A percentile compares a stretch with the other conserved stretches of the same genome.
phyloP scores from a whole-genome alignment of 2,113 vertebrate species.

The Echinops telfairi region DNA sequence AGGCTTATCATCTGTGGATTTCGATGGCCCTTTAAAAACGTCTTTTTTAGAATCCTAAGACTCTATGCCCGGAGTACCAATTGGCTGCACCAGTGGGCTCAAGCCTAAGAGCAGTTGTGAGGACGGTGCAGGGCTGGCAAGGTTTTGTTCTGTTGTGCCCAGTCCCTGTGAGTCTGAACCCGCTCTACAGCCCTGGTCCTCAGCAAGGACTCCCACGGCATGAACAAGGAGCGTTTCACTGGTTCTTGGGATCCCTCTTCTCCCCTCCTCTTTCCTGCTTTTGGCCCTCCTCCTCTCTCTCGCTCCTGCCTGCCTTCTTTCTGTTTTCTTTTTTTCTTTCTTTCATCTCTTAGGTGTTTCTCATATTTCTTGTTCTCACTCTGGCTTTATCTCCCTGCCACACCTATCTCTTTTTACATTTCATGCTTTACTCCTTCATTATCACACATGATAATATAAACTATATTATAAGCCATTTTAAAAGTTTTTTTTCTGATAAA shows the following conservation, averaged over 20 bases:
- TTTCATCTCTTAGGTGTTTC: too few species aligned
- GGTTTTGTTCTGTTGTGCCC: too few species aligned
- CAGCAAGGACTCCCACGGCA: background rate
- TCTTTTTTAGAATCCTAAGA: background rate
- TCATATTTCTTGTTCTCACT: too few species aligned
- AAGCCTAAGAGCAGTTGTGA: too few species aligned
- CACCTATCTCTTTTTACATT: background rate
- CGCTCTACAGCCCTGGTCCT: too few species aligned
- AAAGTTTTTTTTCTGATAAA: background rate
- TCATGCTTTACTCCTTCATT: background rate
- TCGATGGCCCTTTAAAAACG: background rate
- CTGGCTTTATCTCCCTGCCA: too few species aligned
- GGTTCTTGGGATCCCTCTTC: background rate
- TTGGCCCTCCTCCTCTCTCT: too few species aligned
- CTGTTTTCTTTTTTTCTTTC: too few species aligned
- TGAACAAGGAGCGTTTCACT: background rate
- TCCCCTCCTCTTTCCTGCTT: background rate
- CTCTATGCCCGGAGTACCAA: background rate
- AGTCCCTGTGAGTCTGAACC: too few species aligned
- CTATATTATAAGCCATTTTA: background rate
- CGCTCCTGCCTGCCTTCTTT: too few species aligned
- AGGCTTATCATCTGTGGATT: background rate
- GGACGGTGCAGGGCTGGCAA: too few species aligned
- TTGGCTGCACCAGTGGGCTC: too few species aligned
- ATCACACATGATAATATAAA: background rate